Evolutionary conservation across 2,113 vertebrate species (phyloP).

Genomic region (Prunella fulvescens): DNA sequence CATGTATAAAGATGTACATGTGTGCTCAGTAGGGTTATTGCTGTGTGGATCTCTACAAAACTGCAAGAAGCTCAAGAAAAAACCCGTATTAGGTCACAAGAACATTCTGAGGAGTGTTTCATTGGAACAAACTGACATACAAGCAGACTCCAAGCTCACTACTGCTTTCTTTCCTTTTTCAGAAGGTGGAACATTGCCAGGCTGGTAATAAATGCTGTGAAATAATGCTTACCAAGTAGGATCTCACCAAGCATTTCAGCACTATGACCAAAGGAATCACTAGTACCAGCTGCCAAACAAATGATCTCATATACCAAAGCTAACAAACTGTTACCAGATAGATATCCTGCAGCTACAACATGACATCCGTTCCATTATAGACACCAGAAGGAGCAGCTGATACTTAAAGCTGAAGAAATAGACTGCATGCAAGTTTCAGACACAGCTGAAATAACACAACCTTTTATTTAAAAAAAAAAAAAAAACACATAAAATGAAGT

Average conservation of each 20-base stretch:
- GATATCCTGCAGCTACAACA: constrained; percentile 43
- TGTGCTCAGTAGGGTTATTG: neutral
- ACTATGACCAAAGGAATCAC: constrained; percentile 39
- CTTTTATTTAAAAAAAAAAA: neutral
- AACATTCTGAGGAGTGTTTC: neutral
- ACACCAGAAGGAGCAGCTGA: constrained; percentile 52
- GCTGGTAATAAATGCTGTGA: constrained; percentile 48
- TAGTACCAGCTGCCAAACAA: constrained; percentile 58
- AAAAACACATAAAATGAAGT: neutral
- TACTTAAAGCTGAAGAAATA: constrained; percentile 27
- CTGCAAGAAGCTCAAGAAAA: neutral
- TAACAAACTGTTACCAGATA: constrained; percentile 52
- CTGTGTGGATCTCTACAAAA: neutral
- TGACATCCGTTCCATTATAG: constrained; percentile 16
- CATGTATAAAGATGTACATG: neutral
- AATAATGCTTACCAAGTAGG: constrained; percentile 37
- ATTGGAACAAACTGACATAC: neutral
- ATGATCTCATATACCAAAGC: constrained; percentile 60
- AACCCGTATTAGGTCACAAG: neutral
- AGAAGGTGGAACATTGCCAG: constrained; percentile 41
- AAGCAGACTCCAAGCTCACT: neutral
- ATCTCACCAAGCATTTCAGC: constrained; percentile 54
- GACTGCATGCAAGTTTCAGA: neutral
- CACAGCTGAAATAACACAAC: neutral
- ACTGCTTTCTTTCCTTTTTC: constrained; percentile 57